Base-by-base conservation (phyloP, 2,888 invertebrate species). In the Synanthedon tipuliformis region DNA sequence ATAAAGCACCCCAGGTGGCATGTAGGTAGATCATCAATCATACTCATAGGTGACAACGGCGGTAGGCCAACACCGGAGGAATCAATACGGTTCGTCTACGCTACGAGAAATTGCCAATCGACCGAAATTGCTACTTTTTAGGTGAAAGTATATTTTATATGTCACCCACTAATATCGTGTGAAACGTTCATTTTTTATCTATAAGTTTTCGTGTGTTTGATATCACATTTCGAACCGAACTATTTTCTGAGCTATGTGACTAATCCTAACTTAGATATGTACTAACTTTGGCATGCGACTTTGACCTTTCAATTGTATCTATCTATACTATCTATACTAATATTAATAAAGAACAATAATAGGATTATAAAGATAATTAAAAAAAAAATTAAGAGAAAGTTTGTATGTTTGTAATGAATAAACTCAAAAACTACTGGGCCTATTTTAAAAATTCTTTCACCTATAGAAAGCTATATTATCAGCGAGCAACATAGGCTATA, bases 11-110 rank as follows among this genome's bases (percentile, higher is more conserved):
- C 56, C 66, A 66, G 67, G 61, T 65, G 65, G 57, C 58, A 63
- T 61, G 62, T 70, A 65, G 66, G 65, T 57, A 59, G 59, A 58
- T 57, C 68, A 74, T 74, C 73, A 67, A 73, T 75, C 60, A 59
- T 64, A 67, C 71, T 75, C 60, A 59, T 64, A 64, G 69, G 65
- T 68, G 68, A 69, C 71, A 68, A 63, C 60, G 60, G 54, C 56
- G 49, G 49, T 49, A 23, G 16, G 49, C 49, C 49, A 57, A 59
- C 57, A 57, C 53, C 50, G 53, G 52, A 55, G 58, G 61, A 66
- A 68, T 64, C 68, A 68, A 68, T 64, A 64, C 62, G 55, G 59
- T 59, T 49, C 49, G 23, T 23, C 49, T 49, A 49, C 49, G 49
- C 18, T 18, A 61, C 58, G 60, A 54, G 58, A 60, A 62, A 63